These are phyloP conservation scores for Aphis craccivora DNA, from an alignment of 1,140 invertebrate genomes.

Conservation along the genomic window DNA sequence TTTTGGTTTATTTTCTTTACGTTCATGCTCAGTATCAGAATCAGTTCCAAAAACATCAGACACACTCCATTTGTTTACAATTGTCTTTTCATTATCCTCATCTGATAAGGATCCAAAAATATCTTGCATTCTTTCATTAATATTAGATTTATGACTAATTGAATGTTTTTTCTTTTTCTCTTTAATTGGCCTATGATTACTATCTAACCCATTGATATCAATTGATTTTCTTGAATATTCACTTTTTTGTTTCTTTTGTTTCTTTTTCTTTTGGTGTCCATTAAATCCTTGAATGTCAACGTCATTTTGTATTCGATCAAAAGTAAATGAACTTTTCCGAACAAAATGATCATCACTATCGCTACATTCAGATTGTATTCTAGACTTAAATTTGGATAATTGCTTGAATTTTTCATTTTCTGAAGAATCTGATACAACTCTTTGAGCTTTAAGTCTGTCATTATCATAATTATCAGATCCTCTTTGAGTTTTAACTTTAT, in stretches of 20 bases:
- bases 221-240: slow-evolving; percentile 65
- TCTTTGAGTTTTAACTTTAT: slow-evolving; percentile 59
- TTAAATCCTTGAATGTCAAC: slow-evolving; percentile 67
- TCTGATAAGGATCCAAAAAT: slow-evolving; percentile 87
- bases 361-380: slow-evolving; percentile 70
- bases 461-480: slow-evolving; percentile 71
- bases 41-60: slow-evolving; percentile 64
- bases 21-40: slow-evolving; percentile 62
- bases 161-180: slow-evolving; percentile 61
- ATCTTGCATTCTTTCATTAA: slow-evolving; percentile 82
- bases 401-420: slow-evolving; percentile 50
- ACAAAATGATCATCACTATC: slow-evolving; percentile 66
- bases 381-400: slow-evolving; percentile 63
- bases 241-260: slow-evolving; percentile 66
- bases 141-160: slow-evolving; percentile 59
- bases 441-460: slow-evolving; percentile 62
- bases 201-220: slow-evolving; percentile 49
- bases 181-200: slow-evolving; percentile 30
- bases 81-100: slow-evolving; percentile 64
- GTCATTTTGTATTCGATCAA: slow-evolving; percentile 44
- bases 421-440: slow-evolving; percentile 47
- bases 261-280: slow-evolving; percentile 69
- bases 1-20: slow-evolving; percentile 58
- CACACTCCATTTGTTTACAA: slow-evolving; percentile 62
- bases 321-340: slow-evolving; percentile 44